These are phyloP conservation scores for Irena cyanogastra DNA, from an alignment of 2,113 vertebrate species.

Conservation along the genomic window DNA sequence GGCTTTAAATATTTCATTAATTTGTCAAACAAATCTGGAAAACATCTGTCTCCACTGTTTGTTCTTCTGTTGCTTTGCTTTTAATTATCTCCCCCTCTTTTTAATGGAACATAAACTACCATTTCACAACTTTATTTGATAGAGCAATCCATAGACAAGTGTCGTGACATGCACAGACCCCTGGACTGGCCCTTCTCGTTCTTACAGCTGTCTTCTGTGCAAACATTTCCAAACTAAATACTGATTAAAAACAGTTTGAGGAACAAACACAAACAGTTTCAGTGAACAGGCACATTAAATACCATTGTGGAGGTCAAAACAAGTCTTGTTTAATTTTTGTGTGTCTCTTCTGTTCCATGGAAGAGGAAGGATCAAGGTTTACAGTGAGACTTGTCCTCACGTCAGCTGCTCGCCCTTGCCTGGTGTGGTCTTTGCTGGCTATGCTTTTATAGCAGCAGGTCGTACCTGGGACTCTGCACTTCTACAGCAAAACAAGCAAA, in stretches of 20 bases:
- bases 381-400: background rate
- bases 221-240: background rate
- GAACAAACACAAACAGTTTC: background rate
- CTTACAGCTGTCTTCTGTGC: background rate
- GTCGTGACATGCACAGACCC: background rate
- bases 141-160: background rate
- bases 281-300: background rate
- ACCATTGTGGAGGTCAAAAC: background rate
- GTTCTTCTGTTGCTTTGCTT: slow-evolving; percentile 36
- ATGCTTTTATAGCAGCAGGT: background rate
- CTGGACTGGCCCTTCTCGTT: background rate
- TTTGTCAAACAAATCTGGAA: slow-evolving; percentile 31
- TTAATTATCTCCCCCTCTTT: slow-evolving; percentile 36
- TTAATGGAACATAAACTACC: slow-evolving; percentile 17
- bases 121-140: slow-evolving; percentile 13
- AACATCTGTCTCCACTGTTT: slow-evolving; percentile 39
- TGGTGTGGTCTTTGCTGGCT: background rate
- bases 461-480: background rate
- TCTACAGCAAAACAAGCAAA: background rate
- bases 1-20: background rate
- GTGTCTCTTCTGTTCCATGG: background rate
- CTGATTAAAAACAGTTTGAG: slow-evolving; percentile 2
- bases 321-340: background rate
- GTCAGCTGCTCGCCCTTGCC: background rate
- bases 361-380: background rate